Evolutionary conservation across 2,888 invertebrate genomes (phyloP).

Genomic region (Troilus luridus): DNA sequence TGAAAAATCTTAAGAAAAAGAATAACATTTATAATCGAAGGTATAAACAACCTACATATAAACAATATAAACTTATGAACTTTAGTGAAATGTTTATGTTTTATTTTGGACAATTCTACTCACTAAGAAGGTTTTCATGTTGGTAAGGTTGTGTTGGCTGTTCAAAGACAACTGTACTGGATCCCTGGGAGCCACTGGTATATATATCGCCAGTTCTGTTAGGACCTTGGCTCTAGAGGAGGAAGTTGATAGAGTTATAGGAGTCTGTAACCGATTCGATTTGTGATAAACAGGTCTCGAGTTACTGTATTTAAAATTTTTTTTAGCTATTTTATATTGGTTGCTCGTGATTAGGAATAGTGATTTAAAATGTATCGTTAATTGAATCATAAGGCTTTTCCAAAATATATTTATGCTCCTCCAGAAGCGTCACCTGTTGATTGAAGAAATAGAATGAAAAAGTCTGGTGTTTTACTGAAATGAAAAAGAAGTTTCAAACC

Average conservation of each 20-base stretch:
- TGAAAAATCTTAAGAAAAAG: too few relatives aligned
- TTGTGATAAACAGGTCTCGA: background rate
- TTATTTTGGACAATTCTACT: background rate
- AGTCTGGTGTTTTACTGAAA: too few relatives aligned
- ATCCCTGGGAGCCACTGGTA: background rate
- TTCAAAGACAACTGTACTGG: background rate
- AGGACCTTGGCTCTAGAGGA: constrained; percentile 14
- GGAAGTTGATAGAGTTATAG: background rate
- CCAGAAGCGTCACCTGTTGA: too few relatives aligned
- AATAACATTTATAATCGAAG: too few relatives aligned
- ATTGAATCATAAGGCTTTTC: background rate
- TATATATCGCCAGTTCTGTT: background rate
- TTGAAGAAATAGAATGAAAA: too few relatives aligned
- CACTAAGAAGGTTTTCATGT: constrained; percentile 53
- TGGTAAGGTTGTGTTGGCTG: background rate
- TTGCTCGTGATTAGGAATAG: background rate
- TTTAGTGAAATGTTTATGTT: background rate
- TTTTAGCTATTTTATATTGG: background rate
- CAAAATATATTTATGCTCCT: background rate
- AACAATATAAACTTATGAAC: too few relatives aligned
- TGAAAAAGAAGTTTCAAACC: too few relatives aligned
- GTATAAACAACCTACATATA: too few relatives aligned
- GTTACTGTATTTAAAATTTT: too few relatives aligned
- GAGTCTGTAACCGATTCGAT: background rate
- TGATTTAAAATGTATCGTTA: background rate